Evolutionary conservation across 2,113 vertebrate genomes (phyloP).

Genomic region (Panthera tigris): DNA sequence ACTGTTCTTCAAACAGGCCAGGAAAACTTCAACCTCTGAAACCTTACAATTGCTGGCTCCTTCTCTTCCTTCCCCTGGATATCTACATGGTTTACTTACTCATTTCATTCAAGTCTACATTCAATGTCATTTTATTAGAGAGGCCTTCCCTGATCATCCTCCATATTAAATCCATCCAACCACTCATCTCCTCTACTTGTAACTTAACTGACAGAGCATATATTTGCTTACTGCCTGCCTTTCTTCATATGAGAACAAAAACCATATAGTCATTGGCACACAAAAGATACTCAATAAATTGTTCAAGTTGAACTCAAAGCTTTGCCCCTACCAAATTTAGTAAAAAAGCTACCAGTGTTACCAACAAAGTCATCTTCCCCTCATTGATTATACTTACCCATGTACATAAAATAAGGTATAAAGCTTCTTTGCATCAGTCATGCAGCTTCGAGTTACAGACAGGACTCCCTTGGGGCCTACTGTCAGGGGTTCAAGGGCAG

Average conservation of each 20-base stretch:
- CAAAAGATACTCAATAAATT: conserved; percentile 14
- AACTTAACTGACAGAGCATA: background rate
- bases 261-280: background rate
- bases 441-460: conserved; percentile 92
- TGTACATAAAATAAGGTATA: conserved; percentile 96
- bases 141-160: background rate
- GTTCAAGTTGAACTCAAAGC: background rate
- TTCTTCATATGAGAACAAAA: background rate
- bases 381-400: conserved; percentile 87
- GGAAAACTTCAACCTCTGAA: background rate
- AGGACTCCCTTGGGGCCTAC: conserved; percentile 94
- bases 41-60: background rate
- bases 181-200: background rate
- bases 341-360: background rate
- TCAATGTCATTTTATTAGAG: conserved; percentile 28
- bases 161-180: background rate
- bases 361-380: background rate
- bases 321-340: conserved; percentile 3
- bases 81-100: background rate
- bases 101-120: background rate
- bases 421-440: conserved; percentile 94
- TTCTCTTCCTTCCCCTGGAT: background rate
- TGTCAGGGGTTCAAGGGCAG: conserved; percentile 94
- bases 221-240: conserved; percentile 28
- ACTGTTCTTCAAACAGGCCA: background rate